These are phyloP conservation scores for Sebastes schlegelii DNA, from an alignment of 2,113 vertebrate genomes.

Conservation along the genomic window DNA sequence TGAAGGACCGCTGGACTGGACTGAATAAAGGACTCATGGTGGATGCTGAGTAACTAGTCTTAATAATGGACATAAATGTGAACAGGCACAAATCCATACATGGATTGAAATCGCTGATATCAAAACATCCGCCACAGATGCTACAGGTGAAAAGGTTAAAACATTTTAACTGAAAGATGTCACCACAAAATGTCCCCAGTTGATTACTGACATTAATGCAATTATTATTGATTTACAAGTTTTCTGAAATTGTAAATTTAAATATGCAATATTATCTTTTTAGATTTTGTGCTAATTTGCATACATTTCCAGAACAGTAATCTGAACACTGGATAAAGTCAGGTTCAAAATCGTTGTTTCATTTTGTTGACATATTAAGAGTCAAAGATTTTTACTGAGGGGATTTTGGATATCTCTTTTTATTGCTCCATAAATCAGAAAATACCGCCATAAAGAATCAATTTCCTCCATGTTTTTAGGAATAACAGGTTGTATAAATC, in stretches of 20 bases:
- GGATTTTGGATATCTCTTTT: not conserved
- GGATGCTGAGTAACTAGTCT: slow-evolving; percentile 6
- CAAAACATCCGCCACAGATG: not conserved
- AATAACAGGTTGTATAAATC: not conserved
- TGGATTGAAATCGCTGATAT: not conserved
- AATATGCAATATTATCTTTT: not conserved
- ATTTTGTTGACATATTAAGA: not conserved
- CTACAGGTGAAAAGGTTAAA: not conserved
- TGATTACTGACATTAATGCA: not conserved
- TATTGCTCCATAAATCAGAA: not conserved
- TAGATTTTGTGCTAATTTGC: not conserved
- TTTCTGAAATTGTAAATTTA: not conserved
- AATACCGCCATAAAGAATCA: not conserved
- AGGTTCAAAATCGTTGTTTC: not conserved
- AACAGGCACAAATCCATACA: not conserved
- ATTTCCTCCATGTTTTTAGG: not conserved
- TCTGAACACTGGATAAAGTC: not conserved
- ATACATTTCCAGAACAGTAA: not conserved
- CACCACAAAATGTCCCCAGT: not conserved
- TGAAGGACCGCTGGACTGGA: slow-evolving; percentile 49
- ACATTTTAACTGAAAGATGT: not conserved
- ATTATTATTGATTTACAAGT: not conserved
- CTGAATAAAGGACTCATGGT: not conserved
- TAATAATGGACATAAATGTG: not conserved
- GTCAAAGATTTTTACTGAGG: not conserved